phyloP scores from a whole-genome alignment of 2,888 invertebrate species.

The Philopedon plagiatum region DNA sequence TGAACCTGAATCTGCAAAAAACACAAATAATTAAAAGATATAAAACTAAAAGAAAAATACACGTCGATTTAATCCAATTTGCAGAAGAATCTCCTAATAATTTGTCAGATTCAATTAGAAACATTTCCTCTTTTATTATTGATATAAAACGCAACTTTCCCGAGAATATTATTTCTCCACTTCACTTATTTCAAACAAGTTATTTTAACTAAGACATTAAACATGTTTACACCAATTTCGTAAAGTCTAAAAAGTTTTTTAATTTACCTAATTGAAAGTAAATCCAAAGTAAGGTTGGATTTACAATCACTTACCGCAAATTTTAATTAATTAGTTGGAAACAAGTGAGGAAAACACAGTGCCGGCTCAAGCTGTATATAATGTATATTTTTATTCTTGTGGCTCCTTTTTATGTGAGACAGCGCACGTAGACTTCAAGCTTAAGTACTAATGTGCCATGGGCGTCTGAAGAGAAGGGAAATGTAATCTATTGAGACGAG shows the following conservation, averaged over 20 bases:
- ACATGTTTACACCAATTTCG: constrained; percentile 1
- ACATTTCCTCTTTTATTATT: neutral
- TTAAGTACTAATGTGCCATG: too few relatives aligned
- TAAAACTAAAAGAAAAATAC: too few relatives aligned
- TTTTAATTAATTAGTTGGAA: neutral
- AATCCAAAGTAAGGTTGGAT: constrained; percentile 3
- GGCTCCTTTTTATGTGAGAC: too few relatives aligned
- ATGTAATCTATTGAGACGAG: too few relatives aligned
- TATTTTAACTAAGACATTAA: constrained; percentile 1
- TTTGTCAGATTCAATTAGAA: neutral
- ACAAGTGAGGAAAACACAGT: too few relatives aligned
- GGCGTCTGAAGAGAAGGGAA: too few relatives aligned
- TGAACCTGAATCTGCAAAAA: too few relatives aligned
- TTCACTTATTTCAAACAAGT: neutral
- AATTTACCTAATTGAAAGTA: constrained; percentile 29
- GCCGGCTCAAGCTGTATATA: too few relatives aligned
- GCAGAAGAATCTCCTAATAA: neutral
- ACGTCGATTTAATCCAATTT: neutral
- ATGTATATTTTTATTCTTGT: too few relatives aligned
- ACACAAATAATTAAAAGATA: too few relatives aligned
- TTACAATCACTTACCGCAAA: constrained; percentile 5
- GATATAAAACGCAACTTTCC: neutral
- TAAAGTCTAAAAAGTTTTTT: constrained; percentile 22
- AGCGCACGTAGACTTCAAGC: too few relatives aligned
- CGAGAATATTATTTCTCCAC: neutral